Base-by-base conservation (phyloP, 2,797 vertebrate species). In the Eulemur rubriventer region DNA sequence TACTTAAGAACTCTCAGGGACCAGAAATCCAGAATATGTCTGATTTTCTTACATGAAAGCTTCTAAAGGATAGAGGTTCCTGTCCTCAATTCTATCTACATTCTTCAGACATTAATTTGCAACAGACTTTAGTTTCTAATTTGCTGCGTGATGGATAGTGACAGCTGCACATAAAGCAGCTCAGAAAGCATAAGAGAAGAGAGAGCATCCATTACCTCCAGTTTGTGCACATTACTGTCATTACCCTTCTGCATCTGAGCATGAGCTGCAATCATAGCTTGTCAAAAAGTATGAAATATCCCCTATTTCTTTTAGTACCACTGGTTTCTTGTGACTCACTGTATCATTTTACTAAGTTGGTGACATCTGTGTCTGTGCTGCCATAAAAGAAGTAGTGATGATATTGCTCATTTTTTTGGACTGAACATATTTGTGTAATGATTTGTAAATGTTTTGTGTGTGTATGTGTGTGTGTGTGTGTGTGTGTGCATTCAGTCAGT, bases 201-300 rank as follows among this genome's bases (percentile, higher is more conserved):
- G 3, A 1, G 2, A n/a, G 16, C 5, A 61, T 33, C 91, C 48
- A 38, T 95, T 52, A 72, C 33, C 72, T 70, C 85, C 13, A 50
- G 59, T 72, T 22, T n/a, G 52, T 38, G 24, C 67, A 46, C 57
- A 61, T 88, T 55, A 13, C 9, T 41, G n/a, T 22, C 89, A 79
- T 95, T 81, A 38, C 55, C 72, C 63, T 89, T 67, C 80, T 81
- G 69, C 26, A 78, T 85, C 1, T 92, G 72, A 88, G 17, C 70
- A 9, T 73, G 43, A 92, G 61, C 46, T 52, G 9, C 89, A 81
- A 84, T 86, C 75, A 33, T 0, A 46, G 41, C 72, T 96, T 88
- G 90, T 94, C 87, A 86, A 48, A 92, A 94, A 70, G 33, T 38
- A 48, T 59, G 41, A 92, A 89, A 87, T 82, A 88, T 18, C 26